Conservation (phyloP, 2,113 vertebrate species). For the Nerophis ophidion region DNA sequence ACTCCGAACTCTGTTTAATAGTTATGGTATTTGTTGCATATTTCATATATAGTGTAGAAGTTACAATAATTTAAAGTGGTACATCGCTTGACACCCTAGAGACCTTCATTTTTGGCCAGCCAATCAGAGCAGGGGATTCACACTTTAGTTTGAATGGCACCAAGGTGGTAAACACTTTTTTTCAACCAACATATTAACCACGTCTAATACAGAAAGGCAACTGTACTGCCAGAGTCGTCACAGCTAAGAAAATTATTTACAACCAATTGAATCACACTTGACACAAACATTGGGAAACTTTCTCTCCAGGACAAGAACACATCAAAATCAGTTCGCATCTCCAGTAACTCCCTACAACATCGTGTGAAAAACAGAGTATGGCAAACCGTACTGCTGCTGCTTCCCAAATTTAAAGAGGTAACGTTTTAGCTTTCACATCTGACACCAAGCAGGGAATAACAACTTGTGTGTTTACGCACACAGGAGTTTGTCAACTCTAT, state of each 20-base stretch:
- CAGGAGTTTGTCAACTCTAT: slow-evolving; percentile 79
- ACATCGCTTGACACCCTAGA: neutral
- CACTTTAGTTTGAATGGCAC: too few species aligned
- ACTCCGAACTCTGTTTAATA: neutral
- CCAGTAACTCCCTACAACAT: slow-evolving; percentile 90
- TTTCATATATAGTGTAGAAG: neutral
- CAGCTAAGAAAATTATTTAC: neutral
- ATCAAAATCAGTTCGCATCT: slow-evolving; percentile 78
- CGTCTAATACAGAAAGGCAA: neutral
- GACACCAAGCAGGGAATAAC: neutral
- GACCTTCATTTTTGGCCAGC: neutral
- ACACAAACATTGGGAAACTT: neutral
- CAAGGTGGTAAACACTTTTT: too few species aligned
- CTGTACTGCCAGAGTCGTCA: neutral
- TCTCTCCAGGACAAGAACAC: slow-evolving; percentile 75
- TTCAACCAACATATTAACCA: too few species aligned
- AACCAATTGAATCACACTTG: slow-evolving; percentile 5
- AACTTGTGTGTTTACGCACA: slow-evolving; percentile 11
- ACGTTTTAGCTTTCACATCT: neutral
- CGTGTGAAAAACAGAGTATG: slow-evolving; percentile 86
- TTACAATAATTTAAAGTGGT: neutral
- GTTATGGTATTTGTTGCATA: neutral
- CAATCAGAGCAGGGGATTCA: neutral
- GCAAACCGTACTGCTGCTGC: slow-evolving; percentile 85
- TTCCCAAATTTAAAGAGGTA: slow-evolving; percentile 83